Base-by-base conservation (phyloP, 1,140 invertebrate genomes). In the Drosophila willistoni region DNA sequence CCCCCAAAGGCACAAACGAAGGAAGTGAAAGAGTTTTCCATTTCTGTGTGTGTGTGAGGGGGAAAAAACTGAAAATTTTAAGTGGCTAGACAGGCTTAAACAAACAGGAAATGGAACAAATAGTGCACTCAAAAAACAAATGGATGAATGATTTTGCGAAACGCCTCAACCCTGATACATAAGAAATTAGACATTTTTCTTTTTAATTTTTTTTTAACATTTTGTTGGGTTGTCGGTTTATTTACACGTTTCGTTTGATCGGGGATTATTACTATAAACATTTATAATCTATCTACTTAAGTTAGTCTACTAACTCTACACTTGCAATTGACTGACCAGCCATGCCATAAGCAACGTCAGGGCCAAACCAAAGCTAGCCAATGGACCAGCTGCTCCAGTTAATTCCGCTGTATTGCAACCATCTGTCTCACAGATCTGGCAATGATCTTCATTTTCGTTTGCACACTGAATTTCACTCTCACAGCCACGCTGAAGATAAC, bases 381-480 rank as follows among this genome's bases (percentile, higher is more conserved):
- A 57, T 1, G 60, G 51, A 6, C 67, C 71, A 1, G 81, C 74
- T 17, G 77, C 68, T 9, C 74, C 79, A 0, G 64, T 77, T 6
- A 91, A 64, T 12, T 81, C 59, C 12, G 4, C 55, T 2, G 72
- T 91, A 56, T 91, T 91, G 81, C 90, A 91, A 7, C 77, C 76
- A 55, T 90, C 89, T 6, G 66, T 62, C 14, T 64, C 25, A 60
- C 90, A 91, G 29, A 71, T 65, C 25, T 90, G 25, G 59, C 90
- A 91, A 22, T 85, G 75, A 7, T 82, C 57, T 2, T 71, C 68
- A 13, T 72, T 75, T 4, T 64, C 64, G 36, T 72, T 57, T 13
- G 74, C 75, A 34, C 90, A 91, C 14, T 76, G 13, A 17, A 91
- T 9, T 13, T 90, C 77, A 41, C 64, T 70, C 41, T 34, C 73